These are phyloP conservation scores for Drosophila bunnanda DNA, from an alignment of 2,888 invertebrate genomes.

Conservation along the genomic window DNA sequence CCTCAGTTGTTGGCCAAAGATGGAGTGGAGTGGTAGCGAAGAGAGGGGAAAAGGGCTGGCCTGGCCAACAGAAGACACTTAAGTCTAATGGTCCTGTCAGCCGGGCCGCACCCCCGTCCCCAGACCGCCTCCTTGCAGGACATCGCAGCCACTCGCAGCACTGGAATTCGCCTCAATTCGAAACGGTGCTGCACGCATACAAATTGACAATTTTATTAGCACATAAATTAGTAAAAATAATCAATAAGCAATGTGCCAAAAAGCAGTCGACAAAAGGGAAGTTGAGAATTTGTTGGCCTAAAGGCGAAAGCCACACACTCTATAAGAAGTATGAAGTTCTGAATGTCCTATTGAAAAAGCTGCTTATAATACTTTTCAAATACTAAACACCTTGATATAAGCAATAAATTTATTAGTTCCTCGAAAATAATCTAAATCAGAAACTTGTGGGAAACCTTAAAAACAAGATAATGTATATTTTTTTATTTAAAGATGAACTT, in stretches of 20 bases:
- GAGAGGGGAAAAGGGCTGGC: background rate
- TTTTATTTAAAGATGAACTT: background rate
- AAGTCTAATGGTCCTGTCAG: conserved; percentile 74
- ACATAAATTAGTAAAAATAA: conserved; percentile 80
- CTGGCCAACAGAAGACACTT: conserved; percentile 65
- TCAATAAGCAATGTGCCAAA: conserved; percentile 78
- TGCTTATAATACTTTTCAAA: too few relatives aligned
- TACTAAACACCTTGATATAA: background rate
- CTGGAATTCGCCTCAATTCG: conserved; percentile 41
- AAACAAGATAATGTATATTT: background rate
- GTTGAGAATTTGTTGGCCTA: rapidly evolving
- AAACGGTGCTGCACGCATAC: conserved; percentile 66
- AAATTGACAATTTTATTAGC: conserved; percentile 81
- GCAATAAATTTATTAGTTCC: background rate
- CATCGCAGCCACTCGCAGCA: conserved; percentile 23
- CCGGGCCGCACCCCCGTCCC: conserved; percentile 37
- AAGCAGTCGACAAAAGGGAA: conserved; percentile 50
- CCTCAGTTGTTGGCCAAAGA: conserved; percentile 50
- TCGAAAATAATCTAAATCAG: background rate
- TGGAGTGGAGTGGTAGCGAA: conserved; percentile 7
- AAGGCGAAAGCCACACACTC: conserved; percentile 16
- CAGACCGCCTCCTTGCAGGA: background rate
- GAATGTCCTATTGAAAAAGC: background rate
- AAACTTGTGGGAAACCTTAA: background rate
- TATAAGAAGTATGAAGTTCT: background rate